These are phyloP conservation scores for Scaptomyza graminum DNA, from an alignment of 1,140 invertebrate species.

Conservation along the genomic window DNA sequence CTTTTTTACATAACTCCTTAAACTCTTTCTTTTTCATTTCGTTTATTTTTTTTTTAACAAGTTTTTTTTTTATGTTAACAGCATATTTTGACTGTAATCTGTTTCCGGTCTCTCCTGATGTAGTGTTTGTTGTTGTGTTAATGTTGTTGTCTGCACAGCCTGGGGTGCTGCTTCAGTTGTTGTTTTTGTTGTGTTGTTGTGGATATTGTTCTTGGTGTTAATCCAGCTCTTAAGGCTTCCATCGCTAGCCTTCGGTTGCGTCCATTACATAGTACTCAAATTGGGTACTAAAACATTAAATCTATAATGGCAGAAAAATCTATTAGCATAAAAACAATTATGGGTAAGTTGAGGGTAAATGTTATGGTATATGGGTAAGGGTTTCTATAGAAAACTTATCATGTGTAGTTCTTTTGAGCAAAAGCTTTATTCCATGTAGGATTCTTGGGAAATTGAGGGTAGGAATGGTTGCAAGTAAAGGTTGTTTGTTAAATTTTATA, in stretches of 20 bases:
- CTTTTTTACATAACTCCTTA: conserved; percentile 59
- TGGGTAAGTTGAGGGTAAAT: neutral
- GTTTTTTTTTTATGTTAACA: conserved; percentile 51
- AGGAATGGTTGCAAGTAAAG: conserved; percentile 17
- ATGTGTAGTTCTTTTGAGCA: neutral
- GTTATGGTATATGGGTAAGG: neutral
- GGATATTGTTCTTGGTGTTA: conserved; percentile 37
- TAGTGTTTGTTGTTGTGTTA: conserved; percentile 4
- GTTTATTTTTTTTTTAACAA: conserved; percentile 37
- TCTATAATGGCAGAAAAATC: conserved; percentile 47
- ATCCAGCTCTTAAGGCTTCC: conserved; percentile 23
- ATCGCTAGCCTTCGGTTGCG: conserved; percentile 14
- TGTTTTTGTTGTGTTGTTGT: conserved; percentile 23
- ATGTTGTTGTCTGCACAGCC: conserved; percentile 5
- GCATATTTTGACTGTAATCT: conserved; percentile 31
- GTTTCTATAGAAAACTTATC: neutral
- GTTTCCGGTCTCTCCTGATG: conserved; percentile 24
- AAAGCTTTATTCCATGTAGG: neutral
- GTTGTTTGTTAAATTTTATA: neutral
- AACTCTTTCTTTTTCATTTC: conserved; percentile 20
- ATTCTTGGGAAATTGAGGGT: neutral
- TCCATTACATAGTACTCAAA: conserved; percentile 63
- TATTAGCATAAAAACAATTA: conserved; percentile 26
- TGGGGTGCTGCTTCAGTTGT: conserved; percentile 11
- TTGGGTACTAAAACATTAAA: conserved; percentile 78